These are phyloP conservation scores for Phaethornis superciliosus DNA, from an alignment of 2,113 vertebrate genomes.

Conservation along the genomic window DNA sequence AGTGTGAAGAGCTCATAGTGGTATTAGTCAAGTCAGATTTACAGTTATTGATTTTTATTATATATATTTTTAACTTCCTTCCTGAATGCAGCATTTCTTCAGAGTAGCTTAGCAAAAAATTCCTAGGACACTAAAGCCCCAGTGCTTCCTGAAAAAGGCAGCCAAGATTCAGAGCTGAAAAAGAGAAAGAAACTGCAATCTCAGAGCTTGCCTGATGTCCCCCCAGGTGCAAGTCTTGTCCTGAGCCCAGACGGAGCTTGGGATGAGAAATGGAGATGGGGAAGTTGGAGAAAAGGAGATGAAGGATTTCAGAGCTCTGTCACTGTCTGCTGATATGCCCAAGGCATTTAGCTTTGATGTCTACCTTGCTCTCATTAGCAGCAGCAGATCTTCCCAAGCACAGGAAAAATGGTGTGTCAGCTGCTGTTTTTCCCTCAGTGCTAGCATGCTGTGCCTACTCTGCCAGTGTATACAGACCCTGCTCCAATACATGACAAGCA, in stretches of 20 bases:
- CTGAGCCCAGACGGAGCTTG: accelerated
- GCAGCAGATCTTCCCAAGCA: not conserved
- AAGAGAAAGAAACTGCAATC: not conserved
- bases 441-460: not conserved
- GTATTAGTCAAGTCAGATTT: not conserved
- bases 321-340: not conserved
- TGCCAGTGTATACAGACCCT: not conserved
- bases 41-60: not conserved
- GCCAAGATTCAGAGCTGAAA: too few species aligned
- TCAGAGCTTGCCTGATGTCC: too few species aligned
- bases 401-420: not conserved
- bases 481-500: accelerated
- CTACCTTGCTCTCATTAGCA: not conserved
- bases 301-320: not conserved
- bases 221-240: not conserved
- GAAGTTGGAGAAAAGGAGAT: not conserved
- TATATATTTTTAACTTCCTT: not conserved
- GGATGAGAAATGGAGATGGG: not conserved
- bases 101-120: not conserved
- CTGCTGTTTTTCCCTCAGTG: not conserved
- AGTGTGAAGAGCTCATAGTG: not conserved
- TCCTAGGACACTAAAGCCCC: accelerated
- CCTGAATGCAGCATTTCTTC: not conserved
- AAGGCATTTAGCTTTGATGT: not conserved
- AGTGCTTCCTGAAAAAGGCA: not conserved